Evolutionary conservation across 2,888 invertebrate genomes (phyloP).

Genomic region (Morpho deidamia): DNA sequence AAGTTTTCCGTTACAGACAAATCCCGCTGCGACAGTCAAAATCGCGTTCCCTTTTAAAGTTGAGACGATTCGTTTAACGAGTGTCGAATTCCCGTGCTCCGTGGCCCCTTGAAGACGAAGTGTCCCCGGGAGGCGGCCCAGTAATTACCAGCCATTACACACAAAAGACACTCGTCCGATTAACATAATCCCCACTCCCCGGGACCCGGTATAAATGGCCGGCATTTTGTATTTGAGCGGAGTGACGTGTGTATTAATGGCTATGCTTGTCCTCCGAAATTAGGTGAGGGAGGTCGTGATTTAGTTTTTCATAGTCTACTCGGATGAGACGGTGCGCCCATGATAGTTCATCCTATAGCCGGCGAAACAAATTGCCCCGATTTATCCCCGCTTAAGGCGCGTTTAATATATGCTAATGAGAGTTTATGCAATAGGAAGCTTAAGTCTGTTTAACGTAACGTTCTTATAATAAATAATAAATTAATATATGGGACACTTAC

Average conservation of each 20-base stretch:
- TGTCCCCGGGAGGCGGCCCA: conserved; percentile 69
- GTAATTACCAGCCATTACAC: conserved; percentile 77
- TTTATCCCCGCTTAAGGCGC: conserved; percentile 28
- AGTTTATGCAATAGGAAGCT: conserved; percentile 22
- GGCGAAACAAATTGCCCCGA: conserved; percentile 28
- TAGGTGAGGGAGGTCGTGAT: conserved; percentile 53
- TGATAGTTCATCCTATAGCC: conserved; percentile 25
- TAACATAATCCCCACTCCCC: conserved; percentile 76
- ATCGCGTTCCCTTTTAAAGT: conserved; percentile 75
- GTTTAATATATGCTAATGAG: conserved; percentile 32
- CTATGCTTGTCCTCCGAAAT: conserved; percentile 75
- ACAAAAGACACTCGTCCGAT: conserved; percentile 77
- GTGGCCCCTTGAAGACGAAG: conserved; percentile 50
- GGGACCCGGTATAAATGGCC: conserved; percentile 71
- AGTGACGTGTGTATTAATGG: conserved; percentile 78
- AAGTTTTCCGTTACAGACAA: conserved; percentile 34
- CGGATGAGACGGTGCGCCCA: conserved; percentile 31
- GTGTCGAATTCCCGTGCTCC: conserved; percentile 68
- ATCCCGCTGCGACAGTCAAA: conserved; percentile 67
- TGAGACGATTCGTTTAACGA: conserved; percentile 75
- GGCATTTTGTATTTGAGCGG: conserved; percentile 75
- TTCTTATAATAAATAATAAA: too few species aligned
- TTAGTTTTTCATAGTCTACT: conserved; percentile 67
- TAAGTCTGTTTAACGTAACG: conserved; percentile 18
- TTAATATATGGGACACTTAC: too few species aligned